phyloP scores from a whole-genome alignment of 2,113 vertebrate species.

The Eudyptes chrysolophus region DNA sequence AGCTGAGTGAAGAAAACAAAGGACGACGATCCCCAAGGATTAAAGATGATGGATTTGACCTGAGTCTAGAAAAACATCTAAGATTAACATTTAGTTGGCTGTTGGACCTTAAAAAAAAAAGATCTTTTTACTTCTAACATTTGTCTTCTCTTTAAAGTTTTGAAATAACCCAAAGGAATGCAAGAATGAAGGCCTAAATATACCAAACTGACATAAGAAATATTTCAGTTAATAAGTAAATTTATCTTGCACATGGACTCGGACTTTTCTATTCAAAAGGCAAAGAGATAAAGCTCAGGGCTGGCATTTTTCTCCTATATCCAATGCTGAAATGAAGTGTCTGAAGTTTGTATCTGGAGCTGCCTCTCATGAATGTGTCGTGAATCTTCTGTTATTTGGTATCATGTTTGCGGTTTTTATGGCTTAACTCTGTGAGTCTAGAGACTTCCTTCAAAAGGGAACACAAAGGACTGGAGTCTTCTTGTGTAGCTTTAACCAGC shows the following conservation, averaged over 20 bases:
- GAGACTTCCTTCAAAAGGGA: background rate
- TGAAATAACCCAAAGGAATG: conserved; percentile 37
- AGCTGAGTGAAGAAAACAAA: conserved; percentile 26
- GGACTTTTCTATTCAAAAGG: background rate
- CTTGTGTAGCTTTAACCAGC: background rate
- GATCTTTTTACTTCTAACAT: background rate
- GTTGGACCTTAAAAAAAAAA: background rate
- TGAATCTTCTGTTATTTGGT: background rate
- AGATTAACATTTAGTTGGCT: background rate
- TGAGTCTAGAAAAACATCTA: background rate
- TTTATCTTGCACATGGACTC: background rate
- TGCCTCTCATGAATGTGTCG: background rate
- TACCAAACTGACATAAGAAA: background rate
- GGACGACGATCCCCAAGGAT: background rate
- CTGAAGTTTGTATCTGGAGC: background rate
- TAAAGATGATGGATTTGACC: conserved; percentile 40
- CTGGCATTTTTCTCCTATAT: background rate
- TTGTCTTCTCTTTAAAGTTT: conserved; percentile 38
- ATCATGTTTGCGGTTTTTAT: background rate
- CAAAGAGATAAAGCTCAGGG: background rate
- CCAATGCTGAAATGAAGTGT: background rate
- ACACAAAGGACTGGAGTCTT: background rate
- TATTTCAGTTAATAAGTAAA: conserved; percentile 10
- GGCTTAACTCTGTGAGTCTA: background rate
- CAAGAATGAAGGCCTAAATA: background rate